Evolutionary conservation across 2,797 vertebrate genomes (phyloP).

Genomic region (Mallotus villosus): DNA sequence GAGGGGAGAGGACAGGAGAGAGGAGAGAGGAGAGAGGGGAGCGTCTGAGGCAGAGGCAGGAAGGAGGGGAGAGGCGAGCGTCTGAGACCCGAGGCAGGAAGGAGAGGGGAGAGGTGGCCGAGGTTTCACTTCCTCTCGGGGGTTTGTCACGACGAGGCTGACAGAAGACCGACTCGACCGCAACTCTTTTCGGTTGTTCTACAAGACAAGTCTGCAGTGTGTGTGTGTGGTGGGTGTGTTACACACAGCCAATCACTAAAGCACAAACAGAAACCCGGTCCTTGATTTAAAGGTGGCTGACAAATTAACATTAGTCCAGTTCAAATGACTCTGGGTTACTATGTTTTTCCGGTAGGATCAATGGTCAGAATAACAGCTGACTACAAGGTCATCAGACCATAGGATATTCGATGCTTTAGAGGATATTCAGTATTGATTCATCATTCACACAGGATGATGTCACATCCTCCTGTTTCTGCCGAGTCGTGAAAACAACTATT

Average conservation of each 20-base stretch:
- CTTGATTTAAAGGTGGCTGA: no score
- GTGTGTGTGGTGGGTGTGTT: no score
- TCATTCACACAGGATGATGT: slow-evolving; percentile 32
- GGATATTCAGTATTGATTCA: slow-evolving; percentile 60
- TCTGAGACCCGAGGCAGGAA: slow-evolving; percentile 21
- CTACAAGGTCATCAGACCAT: slow-evolving; percentile 14
- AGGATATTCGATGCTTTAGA: slow-evolving; percentile 41
- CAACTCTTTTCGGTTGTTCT: slow-evolving; percentile 18
- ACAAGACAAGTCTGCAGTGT: neutral
- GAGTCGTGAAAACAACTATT: slow-evolving; percentile 27
- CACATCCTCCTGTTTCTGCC: slow-evolving; percentile 15
- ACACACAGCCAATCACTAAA: neutral
- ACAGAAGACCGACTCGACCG: neutral
- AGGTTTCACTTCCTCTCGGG: slow-evolving; percentile 20
- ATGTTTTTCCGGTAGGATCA: no score
- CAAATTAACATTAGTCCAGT: no score
- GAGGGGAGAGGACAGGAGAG: slow-evolving; percentile 27
- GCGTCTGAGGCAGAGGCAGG: no score
- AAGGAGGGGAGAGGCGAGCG: slow-evolving; percentile 51
- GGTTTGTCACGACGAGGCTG: slow-evolving; percentile 20
- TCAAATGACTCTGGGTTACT: no score
- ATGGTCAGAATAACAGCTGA: neutral
- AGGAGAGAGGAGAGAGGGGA: slow-evolving; percentile 26
- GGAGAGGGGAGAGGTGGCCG: slow-evolving; percentile 24
- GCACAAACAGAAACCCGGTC: no score